phyloP scores from a whole-genome alignment of 2,888 invertebrate genomes.

The Hyalella azteca region DNA sequence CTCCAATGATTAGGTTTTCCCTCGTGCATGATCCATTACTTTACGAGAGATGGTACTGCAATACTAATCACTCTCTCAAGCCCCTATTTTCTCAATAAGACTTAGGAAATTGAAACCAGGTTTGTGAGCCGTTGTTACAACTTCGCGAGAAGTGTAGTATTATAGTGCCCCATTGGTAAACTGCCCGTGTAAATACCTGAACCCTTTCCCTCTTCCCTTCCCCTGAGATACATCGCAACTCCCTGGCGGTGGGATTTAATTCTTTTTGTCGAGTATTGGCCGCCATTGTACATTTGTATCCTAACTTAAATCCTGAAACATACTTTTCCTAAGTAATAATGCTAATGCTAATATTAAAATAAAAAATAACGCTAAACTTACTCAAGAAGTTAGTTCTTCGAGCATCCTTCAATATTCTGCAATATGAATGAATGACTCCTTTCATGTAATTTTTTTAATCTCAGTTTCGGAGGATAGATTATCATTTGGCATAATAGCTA shows the following conservation, averaged over 20 bases:
- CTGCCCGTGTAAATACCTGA: neutral
- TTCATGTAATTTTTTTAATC: neutral
- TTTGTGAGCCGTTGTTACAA: too few relatives aligned
- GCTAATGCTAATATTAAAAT: conserved; percentile 31
- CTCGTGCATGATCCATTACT: too few relatives aligned
- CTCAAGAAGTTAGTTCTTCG: too few relatives aligned
- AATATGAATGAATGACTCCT: neutral
- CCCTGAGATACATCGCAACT: neutral
- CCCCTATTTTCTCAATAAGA: too few relatives aligned
- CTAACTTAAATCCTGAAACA: conserved; percentile 33
- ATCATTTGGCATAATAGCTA: too few relatives aligned
- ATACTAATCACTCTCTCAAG: too few relatives aligned
- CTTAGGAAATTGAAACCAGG: too few relatives aligned
- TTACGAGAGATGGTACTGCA: too few relatives aligned
- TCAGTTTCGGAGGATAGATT: too few relatives aligned
- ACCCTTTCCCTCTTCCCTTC: neutral
- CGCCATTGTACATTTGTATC: conserved; percentile 34
- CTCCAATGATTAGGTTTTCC: too few relatives aligned
- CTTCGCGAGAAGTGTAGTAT: neutral
- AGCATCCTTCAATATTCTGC: neutral
- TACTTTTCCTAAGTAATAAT: conserved; percentile 12
- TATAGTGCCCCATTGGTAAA: neutral
- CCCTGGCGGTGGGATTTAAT: conserved; percentile 14
- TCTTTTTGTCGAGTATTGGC: conserved; percentile 9
- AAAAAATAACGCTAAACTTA: conserved; percentile 23